A percentile compares a stretch with the other conserved stretches of the same genome.
phyloP scores from a whole-genome alignment of 2,113 vertebrate genomes.

The Vimba vimba region DNA sequence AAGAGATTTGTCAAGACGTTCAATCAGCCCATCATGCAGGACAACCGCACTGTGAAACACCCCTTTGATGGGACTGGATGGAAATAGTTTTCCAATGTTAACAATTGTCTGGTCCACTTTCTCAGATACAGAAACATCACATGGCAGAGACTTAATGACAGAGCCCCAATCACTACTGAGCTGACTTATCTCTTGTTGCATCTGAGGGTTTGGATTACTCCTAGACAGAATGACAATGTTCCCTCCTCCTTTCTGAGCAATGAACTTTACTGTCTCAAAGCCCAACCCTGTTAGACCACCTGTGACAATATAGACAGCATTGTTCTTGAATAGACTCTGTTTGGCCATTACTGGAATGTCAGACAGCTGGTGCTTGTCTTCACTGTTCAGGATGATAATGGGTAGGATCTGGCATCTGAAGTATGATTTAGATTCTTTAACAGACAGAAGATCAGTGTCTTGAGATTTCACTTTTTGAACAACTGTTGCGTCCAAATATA shows the following conservation, averaged over 20 bases:
- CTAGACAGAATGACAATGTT: constrained; percentile 80
- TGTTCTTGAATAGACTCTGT: constrained; percentile 74
- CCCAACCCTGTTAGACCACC: constrained; percentile 86
- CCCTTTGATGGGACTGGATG: constrained; percentile 77
- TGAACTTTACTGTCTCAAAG: constrained; percentile 87
- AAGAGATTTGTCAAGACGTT: constrained; percentile 75
- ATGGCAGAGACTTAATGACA: constrained; percentile 71
- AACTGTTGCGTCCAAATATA: constrained; percentile 57
- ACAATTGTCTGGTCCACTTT: constrained; percentile 72
- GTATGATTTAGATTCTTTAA: constrained; percentile 69
- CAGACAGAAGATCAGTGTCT: constrained; percentile 14
- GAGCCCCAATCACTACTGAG: constrained; percentile 70
- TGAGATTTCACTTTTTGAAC: constrained; percentile 64
- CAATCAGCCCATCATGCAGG: constrained; percentile 78
- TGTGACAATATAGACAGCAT: constrained; percentile 79
- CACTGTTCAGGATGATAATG: constrained; percentile 68
- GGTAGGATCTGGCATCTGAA: constrained; percentile 69
- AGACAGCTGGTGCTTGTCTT: constrained; percentile 55
- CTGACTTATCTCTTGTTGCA: constrained; percentile 72
- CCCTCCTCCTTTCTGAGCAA: constrained; percentile 77
- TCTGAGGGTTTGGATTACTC: constrained; percentile 69
- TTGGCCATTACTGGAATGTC: constrained; percentile 70
- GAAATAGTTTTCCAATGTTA: constrained; percentile 68
- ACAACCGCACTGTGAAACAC: constrained; percentile 87
- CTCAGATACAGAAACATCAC: constrained; percentile 72